phyloP scores from a whole-genome alignment of 2,113 vertebrate species.

The Australoheros scitulus region DNA sequence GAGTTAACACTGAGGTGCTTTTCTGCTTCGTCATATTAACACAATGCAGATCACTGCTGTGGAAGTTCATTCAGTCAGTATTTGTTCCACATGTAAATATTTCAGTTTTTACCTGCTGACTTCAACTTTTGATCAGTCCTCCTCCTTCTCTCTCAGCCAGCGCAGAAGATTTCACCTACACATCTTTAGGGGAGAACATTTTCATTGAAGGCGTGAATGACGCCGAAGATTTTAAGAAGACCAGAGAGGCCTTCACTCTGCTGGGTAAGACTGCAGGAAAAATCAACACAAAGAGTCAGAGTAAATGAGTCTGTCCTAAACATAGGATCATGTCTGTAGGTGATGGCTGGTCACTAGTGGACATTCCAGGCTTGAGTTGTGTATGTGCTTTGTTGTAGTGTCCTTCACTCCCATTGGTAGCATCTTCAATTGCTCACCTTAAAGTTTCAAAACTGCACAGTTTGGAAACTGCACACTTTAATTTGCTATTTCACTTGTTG shows the following conservation, averaged over 20 bases:
- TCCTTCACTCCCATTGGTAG: neutral
- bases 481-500: neutral
- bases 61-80: neutral
- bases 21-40: neutral
- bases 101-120: neutral
- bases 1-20: neutral
- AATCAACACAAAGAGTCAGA: neutral
- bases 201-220: conserved; percentile 87
- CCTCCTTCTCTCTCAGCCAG: conserved; percentile 72
- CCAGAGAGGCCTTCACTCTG: conserved; percentile 86
- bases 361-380: neutral
- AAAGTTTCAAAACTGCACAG: neutral
- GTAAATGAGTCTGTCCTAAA: neutral
- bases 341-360: neutral
- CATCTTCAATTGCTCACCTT: neutral
- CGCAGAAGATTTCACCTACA: conserved; percentile 90
- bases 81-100: neutral
- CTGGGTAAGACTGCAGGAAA: conserved; percentile 82
- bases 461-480: neutral
- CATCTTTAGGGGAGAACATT: conserved; percentile 86
- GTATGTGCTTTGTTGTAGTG: neutral
- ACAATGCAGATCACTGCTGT: neutral
- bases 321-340: neutral
- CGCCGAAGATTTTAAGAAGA: conserved; percentile 88
- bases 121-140: neutral